Evolutionary conservation across 1,140 invertebrate species (phyloP), one percentile per base, ranked within the genome.

Genomic region (Drosophila kepulauana): DNA sequence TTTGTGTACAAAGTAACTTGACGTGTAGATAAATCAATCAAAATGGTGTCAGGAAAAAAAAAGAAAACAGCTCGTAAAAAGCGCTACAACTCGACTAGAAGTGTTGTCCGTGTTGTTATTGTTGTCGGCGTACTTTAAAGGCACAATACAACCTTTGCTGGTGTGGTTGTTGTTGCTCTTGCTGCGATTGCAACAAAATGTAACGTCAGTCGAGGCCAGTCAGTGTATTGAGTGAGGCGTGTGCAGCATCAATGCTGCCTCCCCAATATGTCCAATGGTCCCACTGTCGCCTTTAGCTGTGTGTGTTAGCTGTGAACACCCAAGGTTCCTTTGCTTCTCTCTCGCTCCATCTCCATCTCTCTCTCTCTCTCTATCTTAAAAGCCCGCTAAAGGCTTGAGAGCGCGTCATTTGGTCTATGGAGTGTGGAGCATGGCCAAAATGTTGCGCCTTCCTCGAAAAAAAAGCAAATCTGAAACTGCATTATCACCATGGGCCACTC

Each of bases 1-100:
- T 87, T 89, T 87, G 84, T 84, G 80, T 89, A 89, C 84, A 89
- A 87, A 87, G 85, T 87, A 87, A 89, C 57, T 57, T 77, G 81
- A 80, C 77, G 57, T 71, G 85, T 81, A 78, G 70, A 88, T 88
- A 88, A 88, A 88, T 88, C 84, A 88, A 88, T 88, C 84, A 88
- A 81, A 84, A 80, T 72, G 82, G 76, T 79, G 79, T 76, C 49
- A 61, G 16, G 61, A 45, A 69, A 46, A 59, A 48, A 28, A 10
- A 20, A 46, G 15, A 54, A 45, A 38, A 63, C 16, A 33, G 63
- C 58, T 59, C 57, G 16, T 65, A 69, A 76, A 75, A 68, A 41
- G 49, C 57, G 65, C 62, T 58, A 69, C 52, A 33, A 52, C 52
- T 56, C 28, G 82, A 28, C 75, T 78, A 85, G 56, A 78, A 64